These are phyloP conservation scores for Ctenochaetus hawaiiensis DNA, from an alignment of 2,797 vertebrate genomes.

Conservation along the genomic window DNA sequence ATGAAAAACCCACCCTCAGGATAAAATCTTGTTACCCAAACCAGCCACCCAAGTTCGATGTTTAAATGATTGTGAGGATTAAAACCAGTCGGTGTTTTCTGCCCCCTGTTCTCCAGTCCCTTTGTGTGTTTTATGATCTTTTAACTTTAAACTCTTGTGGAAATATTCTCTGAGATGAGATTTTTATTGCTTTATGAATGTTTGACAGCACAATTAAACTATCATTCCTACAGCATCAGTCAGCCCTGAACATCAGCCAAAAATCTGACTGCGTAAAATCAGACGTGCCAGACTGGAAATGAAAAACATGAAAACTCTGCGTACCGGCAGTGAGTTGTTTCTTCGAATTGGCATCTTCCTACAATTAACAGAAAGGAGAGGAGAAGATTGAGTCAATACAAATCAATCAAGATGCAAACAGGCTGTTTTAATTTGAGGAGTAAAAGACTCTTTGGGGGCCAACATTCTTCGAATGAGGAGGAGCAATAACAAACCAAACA, in stretches of 20 bases:
- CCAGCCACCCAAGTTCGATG: neutral
- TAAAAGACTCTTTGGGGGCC: neutral
- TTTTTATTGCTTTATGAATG: neutral
- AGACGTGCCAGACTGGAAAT: neutral
- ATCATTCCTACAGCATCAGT: neutral
- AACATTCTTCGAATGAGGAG: neutral
- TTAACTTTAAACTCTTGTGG: neutral
- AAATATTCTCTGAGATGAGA: neutral
- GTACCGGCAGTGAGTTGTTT: slow-evolving; percentile 90
- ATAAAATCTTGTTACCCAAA: neutral
- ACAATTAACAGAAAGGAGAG: slow-evolving; percentile 53
- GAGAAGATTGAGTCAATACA: slow-evolving; percentile 22
- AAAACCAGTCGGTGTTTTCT: neutral
- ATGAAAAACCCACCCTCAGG: neutral
- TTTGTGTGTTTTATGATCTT: neutral
- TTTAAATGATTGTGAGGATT: neutral
- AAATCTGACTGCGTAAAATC: neutral
- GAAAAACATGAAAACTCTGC: slow-evolving; percentile 41
- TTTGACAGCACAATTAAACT: neutral
- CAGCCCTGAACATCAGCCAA: neutral
- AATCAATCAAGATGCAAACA: neutral
- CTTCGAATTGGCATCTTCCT: slow-evolving; percentile 86
- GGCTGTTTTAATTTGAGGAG: neutral
- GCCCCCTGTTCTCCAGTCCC: too few species aligned
- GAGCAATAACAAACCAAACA: neutral